These are phyloP conservation scores for Zaprionus inermis DNA, from an alignment of 1,140 invertebrate genomes.

Conservation along the genomic window DNA sequence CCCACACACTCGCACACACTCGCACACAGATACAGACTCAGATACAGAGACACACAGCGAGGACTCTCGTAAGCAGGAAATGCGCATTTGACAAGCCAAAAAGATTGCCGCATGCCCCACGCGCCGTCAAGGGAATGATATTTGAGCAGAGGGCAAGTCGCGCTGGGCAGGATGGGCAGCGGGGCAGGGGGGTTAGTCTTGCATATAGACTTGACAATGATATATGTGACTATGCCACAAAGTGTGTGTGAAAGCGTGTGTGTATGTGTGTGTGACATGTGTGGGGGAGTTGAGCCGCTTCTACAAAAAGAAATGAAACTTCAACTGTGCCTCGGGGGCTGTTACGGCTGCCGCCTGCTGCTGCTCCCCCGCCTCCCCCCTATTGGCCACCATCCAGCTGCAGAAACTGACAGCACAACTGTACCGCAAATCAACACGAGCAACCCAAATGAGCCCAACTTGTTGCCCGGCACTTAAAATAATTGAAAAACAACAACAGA, in stretches of 20 bases:
- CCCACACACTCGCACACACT: slow-evolving; percentile 36
- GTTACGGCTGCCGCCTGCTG: slow-evolving; percentile 36
- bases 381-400: slow-evolving; percentile 16
- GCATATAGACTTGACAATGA: slow-evolving; percentile 82
- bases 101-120: slow-evolving; percentile 75
- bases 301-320: slow-evolving; percentile 63
- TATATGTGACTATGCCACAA: slow-evolving; percentile 73
- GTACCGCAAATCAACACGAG: slow-evolving; percentile 48
- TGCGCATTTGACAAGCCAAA: slow-evolving; percentile 82
- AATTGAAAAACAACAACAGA: slow-evolving; percentile 66
- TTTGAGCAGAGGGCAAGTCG: slow-evolving; percentile 50
- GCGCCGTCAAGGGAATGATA: slow-evolving; percentile 71
- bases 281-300: slow-evolving; percentile 9
- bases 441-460: slow-evolving; percentile 39
- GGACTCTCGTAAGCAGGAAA: slow-evolving; percentile 79
- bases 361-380: background rate
- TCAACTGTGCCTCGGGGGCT: slow-evolving; percentile 62
- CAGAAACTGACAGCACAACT: slow-evolving; percentile 59
- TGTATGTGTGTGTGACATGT: slow-evolving; percentile 32
- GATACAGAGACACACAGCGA: slow-evolving; percentile 30
- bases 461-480: slow-evolving; percentile 74
- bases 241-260: slow-evolving; percentile 39
- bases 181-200: slow-evolving; percentile 39
- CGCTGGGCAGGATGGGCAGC: background rate
- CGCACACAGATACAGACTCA: slow-evolving; percentile 23